A percentile compares a stretch with the other conserved stretches of the same genome.
Evolutionary conservation across 2,888 invertebrate species (phyloP).

Genomic region (Cheilosia pagana): DNA sequence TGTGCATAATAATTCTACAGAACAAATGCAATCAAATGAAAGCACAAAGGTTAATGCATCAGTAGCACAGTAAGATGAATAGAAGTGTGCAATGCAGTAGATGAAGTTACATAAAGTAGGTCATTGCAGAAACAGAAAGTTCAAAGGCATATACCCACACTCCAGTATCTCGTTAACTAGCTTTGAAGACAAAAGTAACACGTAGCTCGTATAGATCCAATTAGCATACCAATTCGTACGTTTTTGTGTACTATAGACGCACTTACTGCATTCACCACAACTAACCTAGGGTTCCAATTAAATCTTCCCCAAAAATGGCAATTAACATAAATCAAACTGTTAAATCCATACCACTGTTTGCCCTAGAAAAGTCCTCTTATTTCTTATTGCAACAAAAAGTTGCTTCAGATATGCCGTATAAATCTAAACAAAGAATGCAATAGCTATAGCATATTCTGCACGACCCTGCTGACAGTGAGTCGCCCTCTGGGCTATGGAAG

Average conservation of each 20-base stretch:
- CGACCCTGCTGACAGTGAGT: background rate
- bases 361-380: background rate
- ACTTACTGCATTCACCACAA: background rate
- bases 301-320: background rate
- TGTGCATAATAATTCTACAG: background rate
- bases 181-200: background rate
- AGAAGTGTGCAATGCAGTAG: slow-evolving; percentile 7
- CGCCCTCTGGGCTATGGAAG: slow-evolving; percentile 29
- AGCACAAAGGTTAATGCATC: background rate
- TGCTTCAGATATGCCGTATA: slow-evolving; percentile 23
- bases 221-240: background rate
- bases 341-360: background rate
- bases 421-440: slow-evolving; percentile 44
- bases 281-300: background rate
- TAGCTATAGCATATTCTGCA: slow-evolving; percentile 29
- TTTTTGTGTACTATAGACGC: background rate
- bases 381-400: background rate
- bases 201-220: no score
- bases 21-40: background rate
- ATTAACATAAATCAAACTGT: slow-evolving; percentile 15
- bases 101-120: slow-evolving; percentile 8
- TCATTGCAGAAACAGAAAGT: background rate
- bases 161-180: background rate
- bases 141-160: background rate
- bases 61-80: background rate